phyloP scores from a whole-genome alignment of 2,113 vertebrate genomes.

The Eptesicus fuscus region DNA sequence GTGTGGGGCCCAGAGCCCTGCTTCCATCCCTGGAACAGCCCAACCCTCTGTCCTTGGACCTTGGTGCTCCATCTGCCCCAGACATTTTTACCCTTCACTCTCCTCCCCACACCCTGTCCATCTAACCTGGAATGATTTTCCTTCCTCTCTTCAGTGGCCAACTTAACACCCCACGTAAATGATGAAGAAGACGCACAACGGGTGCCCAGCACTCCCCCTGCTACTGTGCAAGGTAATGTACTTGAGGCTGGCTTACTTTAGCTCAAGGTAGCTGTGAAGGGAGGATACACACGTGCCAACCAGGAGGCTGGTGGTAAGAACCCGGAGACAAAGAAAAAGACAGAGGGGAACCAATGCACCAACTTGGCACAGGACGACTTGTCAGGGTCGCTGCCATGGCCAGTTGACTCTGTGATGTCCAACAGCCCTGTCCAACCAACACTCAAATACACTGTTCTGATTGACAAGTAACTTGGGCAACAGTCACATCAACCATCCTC shows the following conservation, averaged over 20 bases:
- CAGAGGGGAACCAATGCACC: rapidly evolving
- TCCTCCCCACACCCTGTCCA: not conserved
- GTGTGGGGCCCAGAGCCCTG: not conserved
- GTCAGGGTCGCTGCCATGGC: not conserved
- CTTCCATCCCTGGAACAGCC: not conserved
- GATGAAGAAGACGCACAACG: not conserved
- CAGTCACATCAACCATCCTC: rapidly evolving
- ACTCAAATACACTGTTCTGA: not conserved
- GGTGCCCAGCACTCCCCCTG: rapidly evolving
- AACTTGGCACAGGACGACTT: no score
- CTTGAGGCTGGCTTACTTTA: not conserved
- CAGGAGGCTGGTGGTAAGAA: not conserved
- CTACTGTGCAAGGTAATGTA: not conserved
- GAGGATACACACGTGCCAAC: not conserved
- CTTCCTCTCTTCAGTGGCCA: not conserved
- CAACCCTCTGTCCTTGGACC: not conserved
- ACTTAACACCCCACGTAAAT: not conserved
- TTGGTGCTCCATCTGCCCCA: not conserved
- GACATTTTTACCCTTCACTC: not conserved
- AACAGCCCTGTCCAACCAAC: not conserved
- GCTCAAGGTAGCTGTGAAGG: not conserved
- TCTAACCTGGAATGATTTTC: not conserved
- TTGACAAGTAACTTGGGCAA: rapidly evolving
- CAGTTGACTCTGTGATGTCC: not conserved
- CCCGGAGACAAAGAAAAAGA: not conserved